Conservation (phyloP, 2,888 invertebrate species). For the Girardia tigrina region DNA sequence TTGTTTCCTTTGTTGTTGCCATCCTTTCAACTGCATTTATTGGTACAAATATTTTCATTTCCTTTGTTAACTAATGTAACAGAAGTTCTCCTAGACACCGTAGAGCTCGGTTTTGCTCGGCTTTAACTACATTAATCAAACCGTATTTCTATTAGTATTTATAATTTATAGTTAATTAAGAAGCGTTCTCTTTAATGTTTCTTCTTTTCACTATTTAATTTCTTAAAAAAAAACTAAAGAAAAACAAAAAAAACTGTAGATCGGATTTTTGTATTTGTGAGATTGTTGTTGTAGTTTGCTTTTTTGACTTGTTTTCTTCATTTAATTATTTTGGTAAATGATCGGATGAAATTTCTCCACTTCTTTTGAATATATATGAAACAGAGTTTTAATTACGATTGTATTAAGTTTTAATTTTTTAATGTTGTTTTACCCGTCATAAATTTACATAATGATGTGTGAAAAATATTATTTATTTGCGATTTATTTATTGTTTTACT, state of each 20-base stretch:
- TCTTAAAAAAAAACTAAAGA: background rate
- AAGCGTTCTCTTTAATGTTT: constrained; percentile 23
- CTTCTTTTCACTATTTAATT: background rate
- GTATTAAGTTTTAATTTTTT: constrained; percentile 4
- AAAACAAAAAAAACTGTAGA: too few species aligned
- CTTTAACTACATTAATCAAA: constrained; percentile 16
- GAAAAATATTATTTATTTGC: too few species aligned
- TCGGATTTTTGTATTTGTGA: too few species aligned
- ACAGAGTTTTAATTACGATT: background rate
- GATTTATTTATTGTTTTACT: too few species aligned
- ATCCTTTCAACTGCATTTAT: constrained; percentile 14
- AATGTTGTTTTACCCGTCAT: background rate
- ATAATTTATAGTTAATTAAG: constrained; percentile 23
- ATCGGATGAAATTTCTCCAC: constrained; percentile 11
- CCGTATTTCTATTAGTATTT: constrained; percentile 23
- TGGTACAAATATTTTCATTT: constrained; percentile 23
- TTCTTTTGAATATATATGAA: constrained; percentile 23
- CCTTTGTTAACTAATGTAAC: constrained; percentile 4
- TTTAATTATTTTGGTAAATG: constrained; percentile 13
- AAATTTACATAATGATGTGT: background rate
- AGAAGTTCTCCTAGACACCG: constrained; percentile 18
- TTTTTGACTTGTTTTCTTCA: background rate
- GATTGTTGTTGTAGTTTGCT: too few species aligned
- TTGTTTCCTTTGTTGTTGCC: constrained; percentile 23
- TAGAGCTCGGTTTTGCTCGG: constrained; percentile 13